These are phyloP conservation scores for Andrena bicolor DNA, from an alignment of 2,888 invertebrate genomes.

Conservation along the genomic window DNA sequence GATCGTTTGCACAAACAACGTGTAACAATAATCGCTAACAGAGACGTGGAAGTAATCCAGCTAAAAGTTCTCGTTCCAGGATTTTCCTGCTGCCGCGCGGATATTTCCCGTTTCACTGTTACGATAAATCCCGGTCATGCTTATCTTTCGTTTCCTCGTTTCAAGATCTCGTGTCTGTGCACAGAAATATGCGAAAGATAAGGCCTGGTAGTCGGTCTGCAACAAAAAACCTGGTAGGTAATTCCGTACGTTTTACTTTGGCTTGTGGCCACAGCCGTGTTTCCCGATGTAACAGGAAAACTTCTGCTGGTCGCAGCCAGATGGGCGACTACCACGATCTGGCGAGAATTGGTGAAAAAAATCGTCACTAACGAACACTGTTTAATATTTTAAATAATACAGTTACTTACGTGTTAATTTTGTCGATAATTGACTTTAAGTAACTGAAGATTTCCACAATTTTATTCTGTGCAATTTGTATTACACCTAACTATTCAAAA, in stretches of 20 bases:
- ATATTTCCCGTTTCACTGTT: constrained; percentile 20
- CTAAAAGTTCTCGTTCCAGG: constrained; percentile 19
- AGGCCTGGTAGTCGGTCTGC: neutral
- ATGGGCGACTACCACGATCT: constrained; percentile 1
- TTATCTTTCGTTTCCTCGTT: constrained; percentile 42
- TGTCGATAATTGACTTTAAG: too few relatives aligned
- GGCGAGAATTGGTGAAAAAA: neutral
- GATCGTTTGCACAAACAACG: neutral
- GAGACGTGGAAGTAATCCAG: constrained; percentile 19
- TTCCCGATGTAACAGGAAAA: constrained; percentile 4
- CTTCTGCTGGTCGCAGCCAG: neutral
- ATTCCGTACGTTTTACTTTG: constrained; percentile 3
- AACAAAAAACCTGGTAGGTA: neutral
- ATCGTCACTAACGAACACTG: neutral
- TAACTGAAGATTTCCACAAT: too few relatives aligned
- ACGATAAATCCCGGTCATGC: constrained; percentile 14
- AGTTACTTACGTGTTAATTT: too few relatives aligned
- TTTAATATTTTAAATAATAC: too few relatives aligned
- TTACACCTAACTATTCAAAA: too few relatives aligned
- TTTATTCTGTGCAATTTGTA: too few relatives aligned
- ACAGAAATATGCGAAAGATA: constrained; percentile 35
- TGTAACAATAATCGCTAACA: neutral
- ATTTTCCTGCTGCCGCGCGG: constrained; percentile 7
- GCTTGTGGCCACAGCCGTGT: constrained; percentile 13
- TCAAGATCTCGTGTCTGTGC: neutral